A percentile compares a stretch with the other conserved stretches of the same genome.
Conservation (phyloP, 2,797 vertebrate genomes). For the Thamnophis elegans region DNA sequence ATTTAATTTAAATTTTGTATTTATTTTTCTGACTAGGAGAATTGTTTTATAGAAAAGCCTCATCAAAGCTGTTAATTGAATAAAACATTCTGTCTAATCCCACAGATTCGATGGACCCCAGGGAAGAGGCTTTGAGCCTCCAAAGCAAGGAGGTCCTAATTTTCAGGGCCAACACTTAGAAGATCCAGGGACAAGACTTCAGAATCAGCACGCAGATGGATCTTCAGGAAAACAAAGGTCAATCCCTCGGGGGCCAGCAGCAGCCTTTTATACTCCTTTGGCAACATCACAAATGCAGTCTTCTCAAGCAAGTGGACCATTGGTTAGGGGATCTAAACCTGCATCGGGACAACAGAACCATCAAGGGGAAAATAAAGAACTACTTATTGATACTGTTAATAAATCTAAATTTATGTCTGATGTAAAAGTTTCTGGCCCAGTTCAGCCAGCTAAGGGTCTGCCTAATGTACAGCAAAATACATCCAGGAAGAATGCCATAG, state of each 20-base stretch:
- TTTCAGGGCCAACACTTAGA: conserved; percentile 73
- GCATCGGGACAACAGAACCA: conserved; percentile 68
- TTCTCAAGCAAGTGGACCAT: conserved; percentile 69
- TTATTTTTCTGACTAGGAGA: not conserved
- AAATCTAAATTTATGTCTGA: conserved; percentile 64
- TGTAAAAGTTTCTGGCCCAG: conserved; percentile 53
- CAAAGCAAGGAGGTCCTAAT: conserved; percentile 73
- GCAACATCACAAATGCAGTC: conserved; percentile 62
- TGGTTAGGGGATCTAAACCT: conserved; percentile 70
- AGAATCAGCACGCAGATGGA: conserved; percentile 70
- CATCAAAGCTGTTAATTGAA: conserved; percentile 35
- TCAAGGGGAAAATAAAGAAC: conserved; percentile 72
- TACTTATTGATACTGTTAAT: conserved; percentile 67
- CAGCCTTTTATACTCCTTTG: conserved; percentile 74
- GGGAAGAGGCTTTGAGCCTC: conserved; percentile 74
- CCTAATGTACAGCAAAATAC: conserved; percentile 67
- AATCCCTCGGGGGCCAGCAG: conserved; percentile 75
- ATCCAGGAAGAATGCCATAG: conserved; percentile 67
- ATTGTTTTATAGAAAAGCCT: not conserved
- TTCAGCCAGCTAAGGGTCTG: conserved; percentile 66
- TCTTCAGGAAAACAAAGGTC: conserved; percentile 69
- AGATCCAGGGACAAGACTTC: conserved; percentile 72
- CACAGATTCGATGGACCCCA: conserved; percentile 84
- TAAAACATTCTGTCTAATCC: conserved; percentile 59
- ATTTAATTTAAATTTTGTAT: not conserved